Evolutionary conservation across 1,140 invertebrate genomes (phyloP).

Genomic region (Dysdera silvatica): DNA sequence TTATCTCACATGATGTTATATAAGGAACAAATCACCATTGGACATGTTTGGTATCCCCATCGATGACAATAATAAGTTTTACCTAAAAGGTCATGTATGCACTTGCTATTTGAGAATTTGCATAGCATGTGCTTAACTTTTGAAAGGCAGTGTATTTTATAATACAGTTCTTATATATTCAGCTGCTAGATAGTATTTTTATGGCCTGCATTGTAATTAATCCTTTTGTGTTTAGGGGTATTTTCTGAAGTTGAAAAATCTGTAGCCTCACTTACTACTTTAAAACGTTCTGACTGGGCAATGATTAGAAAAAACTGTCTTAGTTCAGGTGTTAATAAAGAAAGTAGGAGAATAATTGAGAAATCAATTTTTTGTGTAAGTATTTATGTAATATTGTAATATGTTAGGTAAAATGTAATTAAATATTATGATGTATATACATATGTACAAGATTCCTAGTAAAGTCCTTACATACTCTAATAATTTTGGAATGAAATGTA

Average conservation of each 20-base stretch:
- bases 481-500: too few relatives aligned
- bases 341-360: conserved; percentile 46
- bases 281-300: conserved; percentile 47
- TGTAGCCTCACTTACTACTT: conserved; percentile 46
- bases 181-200: not conserved
- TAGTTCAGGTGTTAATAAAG: conserved; percentile 44
- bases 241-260: conserved; percentile 40
- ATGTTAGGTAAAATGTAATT: not conserved
- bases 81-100: not conserved
- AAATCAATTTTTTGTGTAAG: conserved; percentile 47
- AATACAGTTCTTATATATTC: too few relatives aligned
- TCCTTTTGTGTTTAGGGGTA: conserved; percentile 36
- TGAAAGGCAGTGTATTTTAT: not conserved
- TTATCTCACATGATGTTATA: too few relatives aligned
- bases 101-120: not conserved
- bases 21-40: too few relatives aligned
- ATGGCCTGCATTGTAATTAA: not conserved
- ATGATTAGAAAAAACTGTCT: conserved; percentile 43
- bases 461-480: too few relatives aligned
- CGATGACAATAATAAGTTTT: too few relatives aligned
- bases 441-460: too few relatives aligned
- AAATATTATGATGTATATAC: not conserved
- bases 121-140: not conserved
- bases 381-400: conserved; percentile 2
- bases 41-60: too few relatives aligned